These are phyloP conservation scores for Exaiptasia diaphana DNA, from an alignment of 64 coral and sea anemone genomes.

Conservation along the genomic window DNA sequence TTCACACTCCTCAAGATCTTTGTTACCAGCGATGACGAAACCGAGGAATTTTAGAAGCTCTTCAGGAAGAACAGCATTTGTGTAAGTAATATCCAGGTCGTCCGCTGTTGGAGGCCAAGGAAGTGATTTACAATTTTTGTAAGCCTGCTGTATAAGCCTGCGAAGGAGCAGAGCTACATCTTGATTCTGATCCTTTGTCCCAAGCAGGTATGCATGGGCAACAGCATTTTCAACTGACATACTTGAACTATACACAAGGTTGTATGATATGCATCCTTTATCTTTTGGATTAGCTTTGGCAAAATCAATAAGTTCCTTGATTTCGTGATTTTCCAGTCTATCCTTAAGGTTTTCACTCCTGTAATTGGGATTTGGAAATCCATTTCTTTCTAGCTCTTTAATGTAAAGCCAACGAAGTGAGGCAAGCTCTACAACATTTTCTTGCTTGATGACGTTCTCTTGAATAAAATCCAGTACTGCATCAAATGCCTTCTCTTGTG, in stretches of 20 bases:
- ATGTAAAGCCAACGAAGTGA: slow-evolving; percentile 29
- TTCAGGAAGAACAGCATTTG: slow-evolving; percentile 7
- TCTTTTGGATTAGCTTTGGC: slow-evolving; percentile 9
- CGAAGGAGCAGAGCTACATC: slow-evolving; percentile 17
- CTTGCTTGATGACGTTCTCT: slow-evolving; percentile 3
- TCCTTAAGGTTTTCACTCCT: slow-evolving; percentile 7
- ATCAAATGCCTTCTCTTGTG: slow-evolving; percentile 15
- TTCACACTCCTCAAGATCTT: background rate
- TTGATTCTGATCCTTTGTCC: background rate
- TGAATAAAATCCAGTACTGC: slow-evolving; percentile 7
- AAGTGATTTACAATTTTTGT: slow-evolving; percentile 10
- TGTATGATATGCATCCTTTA: slow-evolving; percentile 22
- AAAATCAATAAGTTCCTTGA: slow-evolving; percentile 1
- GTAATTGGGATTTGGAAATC: slow-evolving; percentile 36
- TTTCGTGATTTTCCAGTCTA: slow-evolving; percentile 5
- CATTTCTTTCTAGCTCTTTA: slow-evolving; percentile 18
- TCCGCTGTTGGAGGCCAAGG: slow-evolving; percentile 42
- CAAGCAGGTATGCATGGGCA: slow-evolving; percentile 9
- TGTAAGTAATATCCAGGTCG: background rate
- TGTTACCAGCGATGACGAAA: background rate
- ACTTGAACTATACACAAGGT: slow-evolving; percentile 35
- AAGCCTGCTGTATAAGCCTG: slow-evolving; percentile 1
- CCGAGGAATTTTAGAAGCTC: background rate
- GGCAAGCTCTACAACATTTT: slow-evolving; percentile 24
- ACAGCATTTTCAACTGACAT: slow-evolving; percentile 6